Base-by-base conservation (phyloP, 2,888 invertebrate genomes). In the Apamea sordens region DNA sequence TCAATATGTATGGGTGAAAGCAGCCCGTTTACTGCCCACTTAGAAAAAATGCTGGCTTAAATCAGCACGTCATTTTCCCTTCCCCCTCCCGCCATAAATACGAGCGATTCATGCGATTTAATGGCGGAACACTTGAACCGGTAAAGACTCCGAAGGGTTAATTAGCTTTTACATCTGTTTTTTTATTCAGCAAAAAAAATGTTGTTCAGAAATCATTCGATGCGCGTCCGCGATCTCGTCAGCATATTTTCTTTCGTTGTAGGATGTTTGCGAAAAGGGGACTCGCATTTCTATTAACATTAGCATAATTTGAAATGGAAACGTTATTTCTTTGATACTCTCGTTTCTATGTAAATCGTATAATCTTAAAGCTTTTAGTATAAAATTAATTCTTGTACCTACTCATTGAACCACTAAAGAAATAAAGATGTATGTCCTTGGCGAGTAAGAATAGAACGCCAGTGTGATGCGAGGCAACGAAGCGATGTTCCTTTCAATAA, bases 11-110 rank as follows among this genome's bases (percentile, higher is more conserved):
- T 92, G 94, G 94, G 92, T 91, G 92, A 93, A 94, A 94, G 93
- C 92, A 92, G 93, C 91, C 92, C 95, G 93, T 95, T 96, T 95
- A 96, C 93, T 94, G 94, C 94, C 95, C 96, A 96, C 96, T 96
- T 95, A 94, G 94, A 95, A 96, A 96, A 96, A 96, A 96, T 94
- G 95, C 95, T 94, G 94, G 95, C 94, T 95, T 96, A 95, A 96
- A 96, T 95, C 95, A 95, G 93, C 93, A 94, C 95, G 91, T 94
- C 94, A 93, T 94, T 94, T 93, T 70, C 87, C 90, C 90, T 91
- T 91, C 92, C 92, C 86, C 90, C 88, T 90, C 88, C 89, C 89
- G 86, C 91, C 92, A 93, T 95, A 94, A 95, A 96, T 95, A 94
- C 93, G 93, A 93, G 90, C 94, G 93, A 95, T 95, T 95, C 94